phyloP scores from a whole-genome alignment of 1,140 invertebrate species.

The Drosophila tropicalis region DNA sequence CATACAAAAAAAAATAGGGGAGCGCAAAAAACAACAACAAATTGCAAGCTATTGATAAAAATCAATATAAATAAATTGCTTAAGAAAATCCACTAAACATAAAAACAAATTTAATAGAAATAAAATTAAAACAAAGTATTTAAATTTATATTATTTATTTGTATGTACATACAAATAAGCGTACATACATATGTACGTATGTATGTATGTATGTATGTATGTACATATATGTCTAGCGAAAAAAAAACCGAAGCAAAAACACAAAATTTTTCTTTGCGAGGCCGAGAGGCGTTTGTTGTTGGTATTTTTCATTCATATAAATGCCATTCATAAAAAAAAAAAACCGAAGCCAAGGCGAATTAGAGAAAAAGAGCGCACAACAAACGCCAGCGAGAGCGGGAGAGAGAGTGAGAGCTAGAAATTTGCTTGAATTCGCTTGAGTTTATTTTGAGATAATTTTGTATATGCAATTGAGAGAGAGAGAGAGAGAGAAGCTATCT shows the following conservation, averaged over 20 bases:
- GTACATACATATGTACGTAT: background rate
- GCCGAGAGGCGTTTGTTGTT: slow-evolving; percentile 18
- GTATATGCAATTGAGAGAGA: slow-evolving; percentile 12
- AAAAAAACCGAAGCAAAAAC: slow-evolving; percentile 32
- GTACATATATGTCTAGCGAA: slow-evolving; percentile 56
- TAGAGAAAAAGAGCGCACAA: slow-evolving; percentile 17
- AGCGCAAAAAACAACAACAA: slow-evolving; percentile 22
- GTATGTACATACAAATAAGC: background rate
- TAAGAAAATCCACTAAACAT: slow-evolving; percentile 46
- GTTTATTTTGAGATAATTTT: slow-evolving; percentile 38
- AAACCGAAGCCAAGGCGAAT: slow-evolving; percentile 52
- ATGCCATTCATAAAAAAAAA: slow-evolving; percentile 67
- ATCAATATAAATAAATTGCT: slow-evolving; percentile 44
- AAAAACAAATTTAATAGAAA: slow-evolving; percentile 16
- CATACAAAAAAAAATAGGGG: no score
- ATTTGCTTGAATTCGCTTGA: slow-evolving; percentile 43
- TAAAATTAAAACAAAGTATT: background rate
- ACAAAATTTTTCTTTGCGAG: slow-evolving; percentile 56
- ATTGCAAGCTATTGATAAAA: slow-evolving; percentile 40
- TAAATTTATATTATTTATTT: background rate
- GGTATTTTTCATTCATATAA: slow-evolving; percentile 77
- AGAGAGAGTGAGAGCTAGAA: background rate
- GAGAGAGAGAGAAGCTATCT: background rate
- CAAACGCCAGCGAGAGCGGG: background rate
- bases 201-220: slow-evolving; percentile 4